A percentile compares a stretch with the other conserved stretches of the same genome.
phyloP scores from a whole-genome alignment of 2,113 vertebrate genomes.

The Melanostigma gelatinosum region DNA sequence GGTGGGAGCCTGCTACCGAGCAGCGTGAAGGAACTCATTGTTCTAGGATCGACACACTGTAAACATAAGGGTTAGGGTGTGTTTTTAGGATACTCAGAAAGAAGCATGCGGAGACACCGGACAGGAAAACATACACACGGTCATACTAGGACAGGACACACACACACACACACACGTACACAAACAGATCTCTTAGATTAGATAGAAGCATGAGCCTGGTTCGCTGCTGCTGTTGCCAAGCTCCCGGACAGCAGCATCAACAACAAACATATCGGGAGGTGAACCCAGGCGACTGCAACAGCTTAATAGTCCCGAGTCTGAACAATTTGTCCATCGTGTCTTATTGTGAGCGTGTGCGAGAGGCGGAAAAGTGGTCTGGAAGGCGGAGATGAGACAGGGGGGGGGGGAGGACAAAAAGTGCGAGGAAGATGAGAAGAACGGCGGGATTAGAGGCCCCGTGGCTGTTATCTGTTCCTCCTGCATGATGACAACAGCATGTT shows the following conservation, averaged over 20 bases:
- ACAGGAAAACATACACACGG: background rate
- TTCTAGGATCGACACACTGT: constrained; percentile 54
- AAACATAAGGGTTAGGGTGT: constrained; percentile 45
- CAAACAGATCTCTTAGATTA: constrained; percentile 44
- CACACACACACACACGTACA: constrained; percentile 10
- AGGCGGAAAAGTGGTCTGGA: background rate
- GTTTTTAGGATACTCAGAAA: constrained; percentile 31
- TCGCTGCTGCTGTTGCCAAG: constrained; percentile 67
- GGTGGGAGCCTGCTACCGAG: constrained; percentile 61
- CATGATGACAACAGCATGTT: constrained; percentile 34
- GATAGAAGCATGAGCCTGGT: constrained; percentile 26
- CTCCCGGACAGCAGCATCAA: constrained; percentile 57
- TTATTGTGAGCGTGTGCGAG: background rate
- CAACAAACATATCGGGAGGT: constrained; percentile 55
- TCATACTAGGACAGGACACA: constrained; percentile 14
- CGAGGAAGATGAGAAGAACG: constrained; percentile 31
- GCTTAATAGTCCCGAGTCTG: constrained; percentile 24
- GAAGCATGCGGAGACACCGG: constrained; percentile 25
- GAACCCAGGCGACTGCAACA: constrained; percentile 33
- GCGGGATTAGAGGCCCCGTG: constrained; percentile 8
- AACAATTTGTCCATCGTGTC: constrained; percentile 34
- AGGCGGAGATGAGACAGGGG: background rate
- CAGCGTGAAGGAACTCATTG: constrained; percentile 72
- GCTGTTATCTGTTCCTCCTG: constrained; percentile 47
- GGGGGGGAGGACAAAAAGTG: constrained; percentile 1